Base-by-base conservation (phyloP, 1,140 invertebrate genomes). In the Drosophila sturtevanti region DNA sequence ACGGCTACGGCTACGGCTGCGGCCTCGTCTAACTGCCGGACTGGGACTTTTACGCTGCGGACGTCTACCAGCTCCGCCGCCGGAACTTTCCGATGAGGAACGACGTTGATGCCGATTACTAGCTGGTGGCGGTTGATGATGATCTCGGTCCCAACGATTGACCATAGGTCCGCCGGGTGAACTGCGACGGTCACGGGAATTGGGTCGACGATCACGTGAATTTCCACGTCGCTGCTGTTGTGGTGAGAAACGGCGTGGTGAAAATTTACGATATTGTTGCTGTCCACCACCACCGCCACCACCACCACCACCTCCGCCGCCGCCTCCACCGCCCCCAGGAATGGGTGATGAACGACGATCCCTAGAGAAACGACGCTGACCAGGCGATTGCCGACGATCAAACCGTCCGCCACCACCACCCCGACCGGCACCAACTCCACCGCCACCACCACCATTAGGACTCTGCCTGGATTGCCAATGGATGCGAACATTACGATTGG, bases 261-360 rank as follows among this genome's bases (percentile, higher is more conserved):
- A 91, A 56, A 90, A 91, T 10, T 90, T 89, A n/a, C 84, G 78
- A 71, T 87, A 85, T 63, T 64, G 81, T 35, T 86, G 81, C 10
- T 48, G 41, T 21, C 41, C 41, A 44, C 41, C 41, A 31, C 27
- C 41, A 16, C 16, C 37, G 9, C 38, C 41, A 2, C 14, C 41
- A 0, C 41, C 41, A 4, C 38, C 38, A 3, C 41, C 41, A 7
- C 73, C 68, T n/a, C 27, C 41, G 9, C 16, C 37, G 9, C 38
- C 41, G 0, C 14, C 41, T 0, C 41, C 41, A 4, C 38, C 38
- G 7, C 41, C 41, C 10, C 73, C 68, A 41, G 73, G 10, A 82
- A 80, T 76, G 63, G 85, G 90, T 6, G 90, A 90, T 12, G 64
- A 75, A 0, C 90, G 81, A 5, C 90, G 85, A 37, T 91, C 85